Evolutionary conservation across 2,113 vertebrate species (phyloP).

Genomic region (Notarius quadriscutis): DNA sequence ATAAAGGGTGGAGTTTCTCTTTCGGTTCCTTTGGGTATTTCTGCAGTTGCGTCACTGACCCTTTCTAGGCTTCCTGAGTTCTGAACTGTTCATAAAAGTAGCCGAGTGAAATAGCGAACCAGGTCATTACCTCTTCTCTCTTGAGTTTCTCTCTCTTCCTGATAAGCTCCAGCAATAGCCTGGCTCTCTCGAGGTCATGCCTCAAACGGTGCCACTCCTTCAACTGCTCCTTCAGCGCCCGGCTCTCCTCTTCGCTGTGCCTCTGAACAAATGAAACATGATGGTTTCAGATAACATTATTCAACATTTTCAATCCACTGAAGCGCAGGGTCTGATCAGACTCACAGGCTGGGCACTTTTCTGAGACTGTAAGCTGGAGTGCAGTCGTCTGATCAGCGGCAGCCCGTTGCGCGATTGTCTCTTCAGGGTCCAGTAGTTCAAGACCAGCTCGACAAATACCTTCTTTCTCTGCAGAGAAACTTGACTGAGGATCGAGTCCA

Average conservation of each 20-base stretch:
- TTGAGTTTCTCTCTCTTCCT: slow-evolving; percentile 97
- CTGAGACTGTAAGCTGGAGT: slow-evolving; percentile 88
- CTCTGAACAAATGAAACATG: slow-evolving; percentile 70
- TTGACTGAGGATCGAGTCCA: slow-evolving; percentile 95
- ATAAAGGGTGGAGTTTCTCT: not conserved
- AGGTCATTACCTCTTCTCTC: slow-evolving; percentile 85
- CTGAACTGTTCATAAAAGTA: not conserved
- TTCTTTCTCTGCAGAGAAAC: slow-evolving; percentile 95
- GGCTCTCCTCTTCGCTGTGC: slow-evolving; percentile 87
- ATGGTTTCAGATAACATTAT: not conserved
- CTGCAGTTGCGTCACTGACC: not conserved
- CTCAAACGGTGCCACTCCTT: slow-evolving; percentile 95
- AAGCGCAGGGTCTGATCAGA: slow-evolving; percentile 23
- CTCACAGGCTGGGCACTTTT: slow-evolving; percentile 86
- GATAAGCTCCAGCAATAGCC: slow-evolving; percentile 91
- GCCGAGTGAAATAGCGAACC: not conserved
- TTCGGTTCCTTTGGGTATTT: not conserved
- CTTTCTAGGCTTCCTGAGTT: not conserved
- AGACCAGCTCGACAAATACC: slow-evolving; percentile 89
- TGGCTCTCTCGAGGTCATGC: slow-evolving; percentile 90
- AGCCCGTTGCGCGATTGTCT: slow-evolving; percentile 91
- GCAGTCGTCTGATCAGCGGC: slow-evolving; percentile 89
- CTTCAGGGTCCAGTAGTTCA: slow-evolving; percentile 97
- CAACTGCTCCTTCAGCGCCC: slow-evolving; percentile 89
- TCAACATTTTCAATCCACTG: not conserved